phyloP scores from a whole-genome alignment of 2,113 vertebrate species.

The Syngnathoides biaculeatus region DNA sequence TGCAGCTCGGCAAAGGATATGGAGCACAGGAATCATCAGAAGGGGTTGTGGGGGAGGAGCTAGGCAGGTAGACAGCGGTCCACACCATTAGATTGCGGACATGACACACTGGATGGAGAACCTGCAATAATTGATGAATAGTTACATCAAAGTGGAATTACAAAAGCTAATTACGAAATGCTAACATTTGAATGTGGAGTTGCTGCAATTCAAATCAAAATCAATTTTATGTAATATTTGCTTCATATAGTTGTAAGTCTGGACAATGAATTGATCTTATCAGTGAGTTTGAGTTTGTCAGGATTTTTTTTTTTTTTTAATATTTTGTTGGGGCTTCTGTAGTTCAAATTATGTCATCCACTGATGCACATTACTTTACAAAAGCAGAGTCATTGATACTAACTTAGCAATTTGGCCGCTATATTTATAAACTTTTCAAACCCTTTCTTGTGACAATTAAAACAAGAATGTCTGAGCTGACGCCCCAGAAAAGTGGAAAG shows the following conservation, averaged over 20 bases:
- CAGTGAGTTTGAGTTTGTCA: too few relatives aligned
- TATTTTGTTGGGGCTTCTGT: too few relatives aligned
- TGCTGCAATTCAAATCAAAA: not conserved
- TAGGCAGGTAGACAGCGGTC: conserved; percentile 94
- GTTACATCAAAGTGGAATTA: not conserved
- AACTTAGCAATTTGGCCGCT: too few relatives aligned
- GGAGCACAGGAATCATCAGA: conserved; percentile 89
- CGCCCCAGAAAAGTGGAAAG: too few relatives aligned
- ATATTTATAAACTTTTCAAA: too few relatives aligned
- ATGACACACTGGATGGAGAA: conserved; percentile 95
- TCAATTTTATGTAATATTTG: not conserved
- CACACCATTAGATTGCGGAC: conserved; percentile 95
- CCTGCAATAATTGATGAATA: conserved; percentile 67
- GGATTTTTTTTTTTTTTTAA: too few relatives aligned
- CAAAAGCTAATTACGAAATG: not conserved
- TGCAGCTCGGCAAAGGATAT: conserved; percentile 83
- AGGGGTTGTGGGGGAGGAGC: conserved; percentile 89
- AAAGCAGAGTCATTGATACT: too few relatives aligned
- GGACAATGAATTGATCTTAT: too few relatives aligned
- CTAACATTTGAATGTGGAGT: not conserved
- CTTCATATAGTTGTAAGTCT: not conserved
- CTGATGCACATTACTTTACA: too few relatives aligned
- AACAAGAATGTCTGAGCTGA: too few relatives aligned
- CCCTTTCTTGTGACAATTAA: too few relatives aligned
- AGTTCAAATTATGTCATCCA: too few relatives aligned